Conservation (phyloP, 1,140 invertebrate species). For the Stenopsyche tienmushanensis region DNA sequence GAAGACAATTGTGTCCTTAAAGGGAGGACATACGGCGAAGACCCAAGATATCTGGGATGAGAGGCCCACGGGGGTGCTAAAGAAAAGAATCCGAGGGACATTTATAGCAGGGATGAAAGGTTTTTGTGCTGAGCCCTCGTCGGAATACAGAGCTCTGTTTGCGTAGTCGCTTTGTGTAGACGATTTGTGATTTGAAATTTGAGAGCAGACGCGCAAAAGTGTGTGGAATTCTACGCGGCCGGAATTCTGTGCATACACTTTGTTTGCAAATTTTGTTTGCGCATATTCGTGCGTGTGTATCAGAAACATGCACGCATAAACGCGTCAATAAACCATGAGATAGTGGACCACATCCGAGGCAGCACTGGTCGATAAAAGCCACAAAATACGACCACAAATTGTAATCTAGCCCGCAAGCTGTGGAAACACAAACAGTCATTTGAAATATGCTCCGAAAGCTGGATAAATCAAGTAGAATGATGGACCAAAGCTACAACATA, state of each 20-base stretch:
- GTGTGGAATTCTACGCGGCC: background rate
- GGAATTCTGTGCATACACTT: background rate
- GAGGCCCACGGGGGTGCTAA: background rate
- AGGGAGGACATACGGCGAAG: background rate
- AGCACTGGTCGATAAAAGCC: too few relatives aligned
- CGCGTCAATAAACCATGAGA: background rate
- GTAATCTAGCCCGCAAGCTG: too few relatives aligned
- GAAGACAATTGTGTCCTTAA: conserved; percentile 1
- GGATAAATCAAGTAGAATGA: too few relatives aligned
- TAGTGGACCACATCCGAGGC: too few relatives aligned
- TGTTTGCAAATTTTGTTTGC: background rate
- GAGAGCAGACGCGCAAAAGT: background rate
- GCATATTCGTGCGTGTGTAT: background rate
- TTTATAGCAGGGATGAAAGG: conserved; percentile 18
- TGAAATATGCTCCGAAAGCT: too few relatives aligned
- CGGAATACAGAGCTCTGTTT: conserved; percentile 20
- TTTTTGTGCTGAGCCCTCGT: conserved; percentile 9
- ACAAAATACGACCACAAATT: background rate
- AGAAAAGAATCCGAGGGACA: conserved; percentile 8
- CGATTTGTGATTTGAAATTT: conserved; percentile 2
- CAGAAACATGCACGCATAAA: background rate
- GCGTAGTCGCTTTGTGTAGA: conserved; percentile 15
- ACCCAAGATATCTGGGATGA: background rate
- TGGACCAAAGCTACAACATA: too few relatives aligned
- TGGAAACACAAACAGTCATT: too few relatives aligned